These are phyloP conservation scores for Chlamydotis undulata DNA, from an alignment of 2,113 vertebrate genomes.

Conservation along the genomic window DNA sequence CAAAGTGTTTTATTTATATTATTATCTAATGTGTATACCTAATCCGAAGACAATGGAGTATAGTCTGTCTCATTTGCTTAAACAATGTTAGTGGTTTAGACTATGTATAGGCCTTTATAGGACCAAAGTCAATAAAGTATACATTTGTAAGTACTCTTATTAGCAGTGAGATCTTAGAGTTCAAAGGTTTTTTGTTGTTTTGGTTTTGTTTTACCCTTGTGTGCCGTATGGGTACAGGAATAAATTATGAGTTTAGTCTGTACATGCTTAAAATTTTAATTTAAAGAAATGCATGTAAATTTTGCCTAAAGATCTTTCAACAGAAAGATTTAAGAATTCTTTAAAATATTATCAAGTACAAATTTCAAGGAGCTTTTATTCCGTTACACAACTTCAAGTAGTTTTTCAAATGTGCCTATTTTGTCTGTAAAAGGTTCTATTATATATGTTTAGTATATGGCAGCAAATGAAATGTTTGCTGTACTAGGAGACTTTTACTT, in stretches of 20 bases:
- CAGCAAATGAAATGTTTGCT: not conserved
- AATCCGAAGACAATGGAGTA: not conserved
- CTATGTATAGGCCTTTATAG: not conserved
- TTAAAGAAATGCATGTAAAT: not conserved
- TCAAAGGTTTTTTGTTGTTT: not conserved
- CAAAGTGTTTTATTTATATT: not conserved
- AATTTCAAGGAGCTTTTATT: not conserved
- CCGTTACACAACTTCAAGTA: not conserved
- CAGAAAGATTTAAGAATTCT: not conserved
- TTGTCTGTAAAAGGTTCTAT: not conserved
- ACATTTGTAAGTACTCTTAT: not conserved
- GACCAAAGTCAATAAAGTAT: not conserved
- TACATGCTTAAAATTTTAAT: not conserved
- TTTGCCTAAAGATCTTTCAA: not conserved
- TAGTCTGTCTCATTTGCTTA: not conserved
- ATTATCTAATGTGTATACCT: not conserved
- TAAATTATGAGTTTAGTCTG: not conserved
- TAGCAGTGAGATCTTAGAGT: not conserved
- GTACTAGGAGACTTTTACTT: not conserved
- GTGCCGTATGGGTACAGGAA: not conserved
- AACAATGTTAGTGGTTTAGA: not conserved
- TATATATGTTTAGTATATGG: not conserved
- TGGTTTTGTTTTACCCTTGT: not conserved
- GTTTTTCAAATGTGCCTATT: not conserved
- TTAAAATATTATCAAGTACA: not conserved